Evolutionary conservation across 2,888 invertebrate genomes (phyloP).

Genomic region (Andrena bucephala): DNA sequence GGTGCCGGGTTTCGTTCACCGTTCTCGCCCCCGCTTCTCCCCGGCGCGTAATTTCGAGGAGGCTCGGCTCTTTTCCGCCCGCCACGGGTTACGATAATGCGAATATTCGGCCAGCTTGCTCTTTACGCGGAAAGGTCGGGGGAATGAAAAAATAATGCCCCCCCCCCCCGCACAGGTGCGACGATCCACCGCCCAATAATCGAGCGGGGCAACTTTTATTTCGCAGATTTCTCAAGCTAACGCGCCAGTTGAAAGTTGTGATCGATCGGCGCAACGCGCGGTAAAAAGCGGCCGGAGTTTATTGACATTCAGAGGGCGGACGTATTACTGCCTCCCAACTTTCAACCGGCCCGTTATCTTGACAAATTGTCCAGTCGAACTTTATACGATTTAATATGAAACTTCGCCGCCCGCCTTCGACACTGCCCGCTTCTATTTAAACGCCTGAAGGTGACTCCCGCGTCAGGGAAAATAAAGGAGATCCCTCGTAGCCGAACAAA

Average conservation of each 20-base stretch:
- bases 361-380: neutral
- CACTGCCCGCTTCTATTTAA: neutral
- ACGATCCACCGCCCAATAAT: neutral
- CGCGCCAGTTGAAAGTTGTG: neutral
- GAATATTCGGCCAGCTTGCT: constrained; percentile 15
- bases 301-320: neutral
- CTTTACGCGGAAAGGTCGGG: neutral
- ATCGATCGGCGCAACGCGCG: neutral
- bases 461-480: neutral
- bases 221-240: too few relatives aligned
- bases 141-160: neutral
- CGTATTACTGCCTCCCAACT: neutral
- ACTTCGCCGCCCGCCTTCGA: neutral
- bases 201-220: too few relatives aligned
- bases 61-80: constrained; percentile 29
- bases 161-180: neutral
- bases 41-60: constrained; percentile 42
- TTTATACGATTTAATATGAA: neutral
- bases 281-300: neutral
- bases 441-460: neutral
- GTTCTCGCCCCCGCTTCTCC: neutral
- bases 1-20: neutral
- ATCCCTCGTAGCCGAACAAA: neutral
- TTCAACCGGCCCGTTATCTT: neutral
- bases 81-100: constrained; percentile 17